Evolutionary conservation across 2,797 vertebrate genomes (phyloP), one percentile per base, ranked within the genome.

Genomic region (Mus spretus): DNA sequence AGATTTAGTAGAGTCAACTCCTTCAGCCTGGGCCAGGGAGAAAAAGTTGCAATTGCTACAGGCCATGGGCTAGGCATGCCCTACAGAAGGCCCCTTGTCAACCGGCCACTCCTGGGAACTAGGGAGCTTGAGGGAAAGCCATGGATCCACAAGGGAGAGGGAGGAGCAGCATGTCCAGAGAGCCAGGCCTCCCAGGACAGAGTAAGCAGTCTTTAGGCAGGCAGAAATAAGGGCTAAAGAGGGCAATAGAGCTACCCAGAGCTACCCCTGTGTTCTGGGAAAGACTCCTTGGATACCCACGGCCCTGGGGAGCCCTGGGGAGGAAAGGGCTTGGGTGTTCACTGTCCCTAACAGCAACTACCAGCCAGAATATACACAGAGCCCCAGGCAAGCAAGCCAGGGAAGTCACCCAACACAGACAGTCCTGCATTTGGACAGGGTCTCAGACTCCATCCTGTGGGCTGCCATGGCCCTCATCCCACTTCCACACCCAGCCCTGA

Each of bases 181-280:
- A 83, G 55, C 2, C 74, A 80, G 67, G 77, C 50, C 11, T 50
- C 37, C 34, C 17, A 2, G 40, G 53, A 31, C 31, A 83, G 26
- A 47, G 24, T 2, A 53, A 59, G 40, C 47, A 44, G 80, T 13
- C 70, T 0, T 0, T 7, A 10, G 0, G 5, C 37, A 19, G 10
- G 4, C 13, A 72, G 34, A 57, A 34, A 83, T 37, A 63, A 57
- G 55, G 26, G 79, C 40, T 34, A 13, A 55, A 24, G 80, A 20
- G 37, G 37, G 34, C 70, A 8, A n/a, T 0, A 2, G 55, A 44
- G 19, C 53, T 28, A 40, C 57, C 17, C 1, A 1, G 81, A 90
- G 13, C 24, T 22, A 22, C 19, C 47, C 37, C 53, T n/a, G 37
- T 37, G 12, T n/a, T 55, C 40, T 80, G 14, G 26, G 55, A 50